A percentile compares a stretch with the other conserved stretches of the same genome.
Evolutionary conservation across 2,888 invertebrate genomes (phyloP).

Genomic region (Ophonus ardosiacus): DNA sequence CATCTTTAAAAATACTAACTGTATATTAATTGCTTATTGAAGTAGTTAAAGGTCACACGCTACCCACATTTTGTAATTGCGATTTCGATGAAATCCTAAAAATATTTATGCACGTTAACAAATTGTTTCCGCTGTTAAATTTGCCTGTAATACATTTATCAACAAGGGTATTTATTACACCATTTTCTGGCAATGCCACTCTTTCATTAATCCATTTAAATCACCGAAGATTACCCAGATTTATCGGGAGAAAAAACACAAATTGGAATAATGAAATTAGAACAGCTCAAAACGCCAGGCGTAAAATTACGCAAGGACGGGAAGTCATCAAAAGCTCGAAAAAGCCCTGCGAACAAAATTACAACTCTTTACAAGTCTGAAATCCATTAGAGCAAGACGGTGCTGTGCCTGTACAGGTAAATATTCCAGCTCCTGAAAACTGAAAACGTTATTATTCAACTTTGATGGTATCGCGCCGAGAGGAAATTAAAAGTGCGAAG

Average conservation of each 20-base stretch:
- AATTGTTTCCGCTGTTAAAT: too few species aligned
- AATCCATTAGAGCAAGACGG: slow-evolving; percentile 14
- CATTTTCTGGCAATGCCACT: neutral
- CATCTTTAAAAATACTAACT: too few species aligned
- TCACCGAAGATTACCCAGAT: slow-evolving; percentile 18
- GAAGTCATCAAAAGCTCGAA: neutral
- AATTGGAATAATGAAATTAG: slow-evolving; percentile 19
- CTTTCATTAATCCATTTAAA: slow-evolving; percentile 20
- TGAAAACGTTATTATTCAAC: slow-evolving; percentile 41
- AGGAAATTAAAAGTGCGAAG: slow-evolving; percentile 42
- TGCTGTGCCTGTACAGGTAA: neutral
- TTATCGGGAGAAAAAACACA: slow-evolving; percentile 27
- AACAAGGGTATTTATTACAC: neutral
- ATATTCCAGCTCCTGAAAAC: slow-evolving; percentile 32
- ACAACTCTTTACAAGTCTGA: slow-evolving; percentile 27
- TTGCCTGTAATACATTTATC: neutral
- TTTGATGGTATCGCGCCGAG: slow-evolving; percentile 28
- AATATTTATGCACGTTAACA: too few species aligned
- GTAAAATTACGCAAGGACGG: neutral
- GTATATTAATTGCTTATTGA: too few species aligned
- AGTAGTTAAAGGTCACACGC: too few species aligned
- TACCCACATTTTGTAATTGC: too few species aligned
- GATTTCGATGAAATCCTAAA: too few species aligned
- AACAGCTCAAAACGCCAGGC: neutral
- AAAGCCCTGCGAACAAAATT: neutral